Evolutionary conservation across 2,888 invertebrate species (phyloP).

Genomic region (Ditula angustiorana): DNA sequence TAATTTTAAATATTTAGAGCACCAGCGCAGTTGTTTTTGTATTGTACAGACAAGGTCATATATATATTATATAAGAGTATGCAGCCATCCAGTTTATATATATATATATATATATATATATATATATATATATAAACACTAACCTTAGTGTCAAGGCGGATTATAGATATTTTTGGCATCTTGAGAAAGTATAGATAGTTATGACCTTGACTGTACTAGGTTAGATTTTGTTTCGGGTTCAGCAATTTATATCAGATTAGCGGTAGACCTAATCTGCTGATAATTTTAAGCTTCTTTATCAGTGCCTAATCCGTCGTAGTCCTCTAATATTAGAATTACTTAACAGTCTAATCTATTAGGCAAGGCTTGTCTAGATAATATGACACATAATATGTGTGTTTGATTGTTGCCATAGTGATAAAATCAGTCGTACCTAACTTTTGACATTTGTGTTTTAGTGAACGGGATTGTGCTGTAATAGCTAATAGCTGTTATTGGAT

Average conservation of each 20-base stretch:
- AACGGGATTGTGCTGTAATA: too few relatives aligned
- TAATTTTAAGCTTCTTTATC: slow-evolving; percentile 35
- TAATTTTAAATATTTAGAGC: background rate
- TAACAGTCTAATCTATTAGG: slow-evolving; percentile 19
- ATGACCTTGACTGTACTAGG: background rate
- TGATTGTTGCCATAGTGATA: background rate
- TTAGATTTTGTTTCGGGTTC: background rate
- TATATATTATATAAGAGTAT: too few relatives aligned
- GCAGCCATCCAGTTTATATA: too few relatives aligned
- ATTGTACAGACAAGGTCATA: too few relatives aligned
- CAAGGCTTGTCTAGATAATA: slow-evolving; percentile 6
- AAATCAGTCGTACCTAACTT: background rate
- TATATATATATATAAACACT: too few relatives aligned
- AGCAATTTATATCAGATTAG: slow-evolving; percentile 11
- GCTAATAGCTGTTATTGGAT: too few relatives aligned
- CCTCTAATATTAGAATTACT: slow-evolving; percentile 26
- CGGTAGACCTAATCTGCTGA: slow-evolving; percentile 20
- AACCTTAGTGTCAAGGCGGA: too few relatives aligned
- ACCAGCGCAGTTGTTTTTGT: too few relatives aligned
- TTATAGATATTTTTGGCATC: too few relatives aligned
- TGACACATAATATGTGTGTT: background rate
- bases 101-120: too few relatives aligned
- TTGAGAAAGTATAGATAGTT: too few relatives aligned
- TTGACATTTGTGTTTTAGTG: background rate
- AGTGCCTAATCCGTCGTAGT: slow-evolving; percentile 13